Evolutionary conservation across 2,797 vertebrate genomes (phyloP).

Genomic region (Acestrorhynchus altus): DNA sequence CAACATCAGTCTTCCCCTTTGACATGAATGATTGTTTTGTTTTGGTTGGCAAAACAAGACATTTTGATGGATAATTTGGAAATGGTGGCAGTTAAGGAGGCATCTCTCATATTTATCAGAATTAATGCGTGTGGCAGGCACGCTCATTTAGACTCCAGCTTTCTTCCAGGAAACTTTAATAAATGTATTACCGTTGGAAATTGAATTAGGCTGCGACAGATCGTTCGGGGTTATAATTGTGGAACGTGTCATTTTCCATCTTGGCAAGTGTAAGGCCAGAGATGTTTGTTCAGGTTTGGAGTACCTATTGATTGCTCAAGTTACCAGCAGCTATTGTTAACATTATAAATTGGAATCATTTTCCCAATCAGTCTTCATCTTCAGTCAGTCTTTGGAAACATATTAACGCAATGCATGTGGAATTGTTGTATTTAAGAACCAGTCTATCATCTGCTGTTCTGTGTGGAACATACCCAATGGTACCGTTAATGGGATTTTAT

Average conservation of each 20-base stretch:
- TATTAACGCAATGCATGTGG: constrained; percentile 27
- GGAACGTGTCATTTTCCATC: constrained; percentile 23
- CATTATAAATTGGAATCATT: constrained; percentile 18
- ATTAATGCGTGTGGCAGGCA: constrained; percentile 16
- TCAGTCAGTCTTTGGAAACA: not conserved
- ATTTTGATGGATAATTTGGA: constrained; percentile 45
- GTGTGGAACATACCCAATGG: constrained; percentile 9
- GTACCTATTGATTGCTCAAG: not conserved
- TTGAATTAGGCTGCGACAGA: constrained; percentile 32
- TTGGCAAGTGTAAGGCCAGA: constrained; percentile 12
- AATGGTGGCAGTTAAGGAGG: constrained; percentile 26
- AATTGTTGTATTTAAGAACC: constrained; percentile 24
- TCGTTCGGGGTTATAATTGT: constrained; percentile 39
- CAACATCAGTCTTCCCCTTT: constrained; percentile 46
- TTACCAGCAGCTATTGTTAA: constrained; percentile 1
- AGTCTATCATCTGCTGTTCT: constrained; percentile 6
- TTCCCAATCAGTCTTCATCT: no score
- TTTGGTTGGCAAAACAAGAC: constrained; percentile 44
- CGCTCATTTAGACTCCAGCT: constrained; percentile 13
- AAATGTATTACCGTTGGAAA: constrained; percentile 44
- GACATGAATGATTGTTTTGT: constrained; percentile 51
- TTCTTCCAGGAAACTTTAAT: constrained; percentile 35
- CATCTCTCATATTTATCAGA: constrained; percentile 45
- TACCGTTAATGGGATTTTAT: constrained; percentile 22
- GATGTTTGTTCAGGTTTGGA: constrained; percentile 2